Conservation (phyloP, 2,113 vertebrate genomes). For the Oreochromis tanganicae region DNA sequence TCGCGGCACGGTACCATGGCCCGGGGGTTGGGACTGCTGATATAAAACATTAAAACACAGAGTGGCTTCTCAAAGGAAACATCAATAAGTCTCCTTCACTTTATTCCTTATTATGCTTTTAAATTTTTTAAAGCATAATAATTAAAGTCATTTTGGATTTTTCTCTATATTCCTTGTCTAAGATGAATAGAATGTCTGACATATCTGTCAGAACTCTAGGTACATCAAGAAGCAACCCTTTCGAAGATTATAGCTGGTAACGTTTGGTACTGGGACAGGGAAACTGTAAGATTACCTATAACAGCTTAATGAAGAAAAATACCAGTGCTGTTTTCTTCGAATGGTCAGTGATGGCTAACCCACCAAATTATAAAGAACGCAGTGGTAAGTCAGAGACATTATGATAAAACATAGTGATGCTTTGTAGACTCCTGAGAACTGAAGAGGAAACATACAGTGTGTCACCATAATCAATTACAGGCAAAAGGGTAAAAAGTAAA, state of each 20-base stretch:
- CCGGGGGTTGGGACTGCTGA: neutral
- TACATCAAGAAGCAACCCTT: neutral
- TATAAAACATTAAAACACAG: neutral
- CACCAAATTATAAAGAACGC: neutral
- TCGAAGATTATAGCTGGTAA: neutral
- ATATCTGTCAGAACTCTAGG: neutral
- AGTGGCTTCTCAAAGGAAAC: neutral
- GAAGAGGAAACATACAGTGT: neutral
- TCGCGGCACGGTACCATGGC: accelerated
- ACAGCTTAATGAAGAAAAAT: neutral
- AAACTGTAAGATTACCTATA: neutral
- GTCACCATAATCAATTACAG: neutral
- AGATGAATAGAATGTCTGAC: neutral
- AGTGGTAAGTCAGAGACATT: neutral
- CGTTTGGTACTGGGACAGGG: neutral
- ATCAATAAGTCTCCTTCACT: neutral
- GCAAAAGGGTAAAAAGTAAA: neutral
- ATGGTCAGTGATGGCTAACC: neutral
- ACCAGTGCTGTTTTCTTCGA: neutral
- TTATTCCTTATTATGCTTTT: neutral
- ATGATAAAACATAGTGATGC: neutral
- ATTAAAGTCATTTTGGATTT: neutral
- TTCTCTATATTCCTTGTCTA: neutral
- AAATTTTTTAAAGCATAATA: neutral
- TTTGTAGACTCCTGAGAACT: neutral